Conservation (phyloP, 1,140 invertebrate species). For the Drosophila lacertosa region DNA sequence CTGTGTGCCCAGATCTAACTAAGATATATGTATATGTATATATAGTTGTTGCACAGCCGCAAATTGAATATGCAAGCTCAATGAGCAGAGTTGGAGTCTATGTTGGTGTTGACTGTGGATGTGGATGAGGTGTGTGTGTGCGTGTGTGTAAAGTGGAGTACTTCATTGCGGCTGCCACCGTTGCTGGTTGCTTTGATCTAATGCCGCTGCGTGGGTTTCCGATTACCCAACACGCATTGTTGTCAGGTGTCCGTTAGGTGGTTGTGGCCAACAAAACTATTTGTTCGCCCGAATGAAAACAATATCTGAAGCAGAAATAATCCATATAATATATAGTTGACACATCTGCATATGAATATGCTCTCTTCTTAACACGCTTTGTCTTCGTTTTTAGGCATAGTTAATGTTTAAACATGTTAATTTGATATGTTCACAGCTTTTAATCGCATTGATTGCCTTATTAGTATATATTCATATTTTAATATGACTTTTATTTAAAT, state of each 20-base stretch:
- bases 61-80: constrained; percentile 41
- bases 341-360: not conserved
- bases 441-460: not conserved
- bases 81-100: constrained; percentile 12
- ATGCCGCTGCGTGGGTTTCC: constrained; percentile 8
- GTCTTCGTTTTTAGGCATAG: not conserved
- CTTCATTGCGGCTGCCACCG: constrained; percentile 6
- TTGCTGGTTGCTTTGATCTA: constrained; percentile 26
- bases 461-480: not conserved
- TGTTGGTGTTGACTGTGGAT: too few relatives aligned
- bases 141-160: constrained; percentile 17
- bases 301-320: not conserved
- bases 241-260: constrained; percentile 6
- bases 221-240: constrained; percentile 20
- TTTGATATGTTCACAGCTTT: constrained; percentile 1
- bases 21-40: not conserved
- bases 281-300: not conserved
- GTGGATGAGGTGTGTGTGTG: not conserved
- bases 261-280: not conserved
- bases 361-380: not conserved
- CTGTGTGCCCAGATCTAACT: constrained; percentile 10
- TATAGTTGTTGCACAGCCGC: constrained; percentile 2
- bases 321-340: not conserved
- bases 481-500: not conserved
- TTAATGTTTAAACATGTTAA: not conserved